Evolutionary conservation across 2,888 invertebrate genomes (phyloP).

Genomic region (Drosophila monieri): DNA sequence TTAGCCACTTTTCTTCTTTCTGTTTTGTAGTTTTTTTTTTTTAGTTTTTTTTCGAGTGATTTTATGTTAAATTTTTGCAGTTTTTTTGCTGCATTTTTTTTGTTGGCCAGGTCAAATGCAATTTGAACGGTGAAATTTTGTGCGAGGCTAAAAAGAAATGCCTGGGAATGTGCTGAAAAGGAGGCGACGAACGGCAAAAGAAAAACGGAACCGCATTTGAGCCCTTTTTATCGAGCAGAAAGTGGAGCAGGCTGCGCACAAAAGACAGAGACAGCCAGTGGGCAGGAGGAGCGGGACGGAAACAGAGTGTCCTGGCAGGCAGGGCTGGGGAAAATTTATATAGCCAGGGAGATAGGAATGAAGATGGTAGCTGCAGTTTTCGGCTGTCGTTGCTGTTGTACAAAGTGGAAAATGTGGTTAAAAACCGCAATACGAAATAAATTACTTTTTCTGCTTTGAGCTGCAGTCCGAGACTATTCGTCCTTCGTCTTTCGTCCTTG

Average conservation of each 20-base stretch:
- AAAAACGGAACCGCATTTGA: slow-evolving; percentile 76
- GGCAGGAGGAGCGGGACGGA: slow-evolving; percentile 11
- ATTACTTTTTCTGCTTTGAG: slow-evolving; percentile 78
- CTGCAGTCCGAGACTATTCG: slow-evolving; percentile 57
- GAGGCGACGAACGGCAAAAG: slow-evolving; percentile 52
- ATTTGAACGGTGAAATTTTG: slow-evolving; percentile 48
- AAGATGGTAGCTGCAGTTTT: slow-evolving; percentile 52
- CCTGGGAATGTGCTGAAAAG: slow-evolving; percentile 71
- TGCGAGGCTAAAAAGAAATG: slow-evolving; percentile 50
- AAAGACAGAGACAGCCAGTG: slow-evolving; percentile 34
- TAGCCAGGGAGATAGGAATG: slow-evolving; percentile 47
- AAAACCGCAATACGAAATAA: slow-evolving; percentile 79
- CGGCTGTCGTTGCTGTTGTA: slow-evolving; percentile 75
- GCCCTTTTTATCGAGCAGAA: slow-evolving; percentile 72
- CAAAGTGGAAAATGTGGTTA: slow-evolving; percentile 79
- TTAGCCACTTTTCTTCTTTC: slow-evolving; percentile 43
- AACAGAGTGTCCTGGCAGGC: not conserved
- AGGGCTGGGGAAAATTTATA: slow-evolving; percentile 68
- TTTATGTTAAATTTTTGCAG: slow-evolving; percentile 62
- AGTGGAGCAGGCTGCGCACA: slow-evolving; percentile 36
- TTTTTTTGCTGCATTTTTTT: slow-evolving; percentile 29
- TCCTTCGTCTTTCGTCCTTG: slow-evolving; percentile 9
- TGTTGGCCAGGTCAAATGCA: slow-evolving; percentile 37
- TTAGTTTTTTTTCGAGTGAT: slow-evolving; percentile 31
- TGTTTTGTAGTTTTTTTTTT: slow-evolving; percentile 1